Conservation (phyloP, 2,113 vertebrate species). For the Prochilodus magdalenae region DNA sequence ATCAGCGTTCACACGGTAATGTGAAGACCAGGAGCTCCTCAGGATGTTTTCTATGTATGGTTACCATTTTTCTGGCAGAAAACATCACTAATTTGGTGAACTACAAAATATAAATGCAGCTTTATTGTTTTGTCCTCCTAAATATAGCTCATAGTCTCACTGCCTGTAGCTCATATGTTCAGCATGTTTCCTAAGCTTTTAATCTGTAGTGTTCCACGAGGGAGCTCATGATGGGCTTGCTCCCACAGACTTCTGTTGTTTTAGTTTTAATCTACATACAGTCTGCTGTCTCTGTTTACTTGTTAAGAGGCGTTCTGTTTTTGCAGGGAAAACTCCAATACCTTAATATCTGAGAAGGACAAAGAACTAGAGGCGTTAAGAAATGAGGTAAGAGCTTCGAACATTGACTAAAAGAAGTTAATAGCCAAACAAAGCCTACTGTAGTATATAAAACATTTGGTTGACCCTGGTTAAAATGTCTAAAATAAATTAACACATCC, state of each 20-base stretch:
- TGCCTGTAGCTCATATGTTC: background rate
- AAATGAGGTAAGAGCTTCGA: constrained; percentile 82
- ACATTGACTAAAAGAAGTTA: background rate
- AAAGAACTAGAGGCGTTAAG: constrained; percentile 90
- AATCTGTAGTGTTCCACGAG: background rate
- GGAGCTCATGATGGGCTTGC: background rate
- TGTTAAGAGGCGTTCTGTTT: constrained; percentile 7
- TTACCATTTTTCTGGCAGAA: background rate
- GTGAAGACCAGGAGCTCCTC: constrained; percentile 6
- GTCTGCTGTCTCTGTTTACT: background rate
- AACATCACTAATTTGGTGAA: background rate
- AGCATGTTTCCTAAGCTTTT: constrained; percentile 26
- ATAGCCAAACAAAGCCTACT: background rate
- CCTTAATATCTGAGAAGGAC: constrained; percentile 89
- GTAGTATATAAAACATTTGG: too few relatives aligned
- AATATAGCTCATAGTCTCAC: background rate
- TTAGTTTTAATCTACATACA: constrained; percentile 22
- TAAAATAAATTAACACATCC: too few relatives aligned
- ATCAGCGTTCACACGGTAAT: constrained; percentile 23
- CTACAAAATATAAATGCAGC: background rate
- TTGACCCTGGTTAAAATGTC: too few relatives aligned
- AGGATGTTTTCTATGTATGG: background rate
- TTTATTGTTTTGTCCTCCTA: constrained; percentile 24
- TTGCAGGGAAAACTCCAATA: constrained; percentile 76
- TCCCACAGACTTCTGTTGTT: constrained; percentile 6